Conservation (phyloP, 1,140 invertebrate genomes). For the Nephila pilipes region DNA sequence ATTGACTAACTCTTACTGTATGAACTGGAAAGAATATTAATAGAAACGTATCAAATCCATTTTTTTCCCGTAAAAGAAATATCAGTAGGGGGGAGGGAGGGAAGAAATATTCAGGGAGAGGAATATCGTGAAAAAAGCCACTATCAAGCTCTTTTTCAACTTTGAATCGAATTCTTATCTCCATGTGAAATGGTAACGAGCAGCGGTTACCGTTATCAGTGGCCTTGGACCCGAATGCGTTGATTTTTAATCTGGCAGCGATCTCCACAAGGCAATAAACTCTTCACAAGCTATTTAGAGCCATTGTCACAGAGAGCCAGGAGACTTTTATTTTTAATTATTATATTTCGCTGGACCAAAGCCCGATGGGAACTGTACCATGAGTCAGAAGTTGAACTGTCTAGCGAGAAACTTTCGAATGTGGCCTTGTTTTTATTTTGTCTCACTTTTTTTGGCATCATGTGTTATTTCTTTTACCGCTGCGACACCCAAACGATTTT, state of each 20-base stretch:
- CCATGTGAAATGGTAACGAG: constrained; percentile 11
- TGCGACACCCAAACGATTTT: too few species aligned
- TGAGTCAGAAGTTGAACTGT: too few species aligned
- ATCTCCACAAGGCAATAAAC: constrained; percentile 54
- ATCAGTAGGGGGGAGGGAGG: too few species aligned
- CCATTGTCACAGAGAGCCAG: constrained; percentile 40
- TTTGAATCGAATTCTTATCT: neutral
- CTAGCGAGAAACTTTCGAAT: neutral
- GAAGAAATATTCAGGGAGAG: too few species aligned
- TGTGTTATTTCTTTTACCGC: too few species aligned
- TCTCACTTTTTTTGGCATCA: neutral
- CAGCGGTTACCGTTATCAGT: neutral
- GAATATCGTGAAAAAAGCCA: too few species aligned
- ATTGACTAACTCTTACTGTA: too few species aligned
- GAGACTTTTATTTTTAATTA: constrained; percentile 58
- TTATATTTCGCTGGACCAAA: constrained; percentile 18
- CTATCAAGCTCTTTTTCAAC: too few species aligned
- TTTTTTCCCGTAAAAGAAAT: too few species aligned
- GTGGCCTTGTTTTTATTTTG: neutral
- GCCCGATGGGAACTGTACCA: neutral
- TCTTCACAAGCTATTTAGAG: constrained; percentile 63
- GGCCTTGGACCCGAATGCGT: constrained; percentile 54
- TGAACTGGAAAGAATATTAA: too few species aligned
- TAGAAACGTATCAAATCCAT: too few species aligned
- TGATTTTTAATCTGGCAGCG: constrained; percentile 36